Base-by-base conservation (phyloP, 2,797 vertebrate species). In the Enteromius fasciolatus region DNA sequence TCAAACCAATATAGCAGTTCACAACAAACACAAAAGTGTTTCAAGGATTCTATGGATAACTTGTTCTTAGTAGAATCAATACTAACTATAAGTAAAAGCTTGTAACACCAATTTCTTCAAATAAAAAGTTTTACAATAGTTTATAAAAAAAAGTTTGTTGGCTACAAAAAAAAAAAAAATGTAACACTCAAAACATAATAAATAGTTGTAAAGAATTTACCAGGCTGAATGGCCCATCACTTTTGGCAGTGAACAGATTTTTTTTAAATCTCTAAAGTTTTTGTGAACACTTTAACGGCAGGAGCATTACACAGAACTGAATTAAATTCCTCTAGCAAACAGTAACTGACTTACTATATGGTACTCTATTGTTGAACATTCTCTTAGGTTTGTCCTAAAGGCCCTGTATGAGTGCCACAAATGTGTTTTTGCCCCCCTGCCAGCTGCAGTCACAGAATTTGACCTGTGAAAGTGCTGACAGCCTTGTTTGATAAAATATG, bases 401-500 rank as follows among this genome's bases (percentile, higher is more conserved):
- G 31, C 31, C 28, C 18, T 33, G 70, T 23, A 50, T 33, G 20
- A 59, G 6, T 36, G 20, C 61, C 8, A 67, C 61, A 75, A 17
- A 57, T 36, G 12, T 78, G 61, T 14, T 10, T 67, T 52, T 52
- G 31, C 18, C 25, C n/a, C 5, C n/a, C 54, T 15, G 14, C 17
- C 23, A 72, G 25, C 25, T 72, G 39, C 36, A 31, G 70, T 64
- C 44, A 74, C 25, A 33, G 17, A 67, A 46, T 68, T 76, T 69
- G 52, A 69, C 64, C 74, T 69, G 67, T 31, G 52, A 77, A 81
- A 85, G 18, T 85, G 72, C 78, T 84, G 85, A 87, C 72, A 61
- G 69, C 46, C 17, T 76, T 74, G 52, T 48, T 76, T 75, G n/a
- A 63, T 81, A 84, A 84, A 87, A 84, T 87, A 86, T 87, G 85